A percentile compares a stretch with the other conserved stretches of the same genome.
These are phyloP conservation scores for Monarcha castaneiventris DNA, from an alignment of 2,113 vertebrate species.

Conservation along the genomic window DNA sequence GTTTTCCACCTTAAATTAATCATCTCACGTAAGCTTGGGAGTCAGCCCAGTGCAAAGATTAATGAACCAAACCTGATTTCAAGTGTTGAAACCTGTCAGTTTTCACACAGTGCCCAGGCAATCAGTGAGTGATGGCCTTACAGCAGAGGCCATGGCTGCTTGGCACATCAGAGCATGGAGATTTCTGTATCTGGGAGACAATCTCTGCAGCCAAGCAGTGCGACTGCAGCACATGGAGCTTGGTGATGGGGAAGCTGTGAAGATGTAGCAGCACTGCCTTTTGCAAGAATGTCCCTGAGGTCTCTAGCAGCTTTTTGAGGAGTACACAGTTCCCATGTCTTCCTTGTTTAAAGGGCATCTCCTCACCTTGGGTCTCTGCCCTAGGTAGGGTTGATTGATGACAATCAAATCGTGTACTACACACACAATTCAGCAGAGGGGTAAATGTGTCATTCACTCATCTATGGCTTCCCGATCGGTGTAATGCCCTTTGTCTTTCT, in stretches of 20 bases:
- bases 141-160: background rate
- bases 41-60: background rate
- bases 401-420: background rate
- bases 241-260: background rate
- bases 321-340: background rate
- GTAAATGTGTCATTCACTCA: background rate
- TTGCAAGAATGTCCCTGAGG: background rate
- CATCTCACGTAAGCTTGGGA: background rate
- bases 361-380: background rate
- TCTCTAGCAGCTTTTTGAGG: background rate
- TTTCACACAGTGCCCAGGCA: background rate
- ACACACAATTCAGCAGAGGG: background rate
- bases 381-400: background rate
- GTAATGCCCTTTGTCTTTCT: background rate
- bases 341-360: background rate
- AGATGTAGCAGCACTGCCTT: background rate
- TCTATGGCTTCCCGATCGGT: background rate
- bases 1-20: background rate
- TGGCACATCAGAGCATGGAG: background rate
- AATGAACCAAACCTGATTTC: background rate
- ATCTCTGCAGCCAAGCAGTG: background rate
- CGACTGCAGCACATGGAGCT: background rate
- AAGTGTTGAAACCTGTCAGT: background rate
- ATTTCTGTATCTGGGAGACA: background rate
- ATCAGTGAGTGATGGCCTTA: background rate